A percentile compares a stretch with the other conserved stretches of the same genome.
Evolutionary conservation across 2,888 invertebrate genomes (phyloP).

Genomic region (Dicranocentrus wangi): DNA sequence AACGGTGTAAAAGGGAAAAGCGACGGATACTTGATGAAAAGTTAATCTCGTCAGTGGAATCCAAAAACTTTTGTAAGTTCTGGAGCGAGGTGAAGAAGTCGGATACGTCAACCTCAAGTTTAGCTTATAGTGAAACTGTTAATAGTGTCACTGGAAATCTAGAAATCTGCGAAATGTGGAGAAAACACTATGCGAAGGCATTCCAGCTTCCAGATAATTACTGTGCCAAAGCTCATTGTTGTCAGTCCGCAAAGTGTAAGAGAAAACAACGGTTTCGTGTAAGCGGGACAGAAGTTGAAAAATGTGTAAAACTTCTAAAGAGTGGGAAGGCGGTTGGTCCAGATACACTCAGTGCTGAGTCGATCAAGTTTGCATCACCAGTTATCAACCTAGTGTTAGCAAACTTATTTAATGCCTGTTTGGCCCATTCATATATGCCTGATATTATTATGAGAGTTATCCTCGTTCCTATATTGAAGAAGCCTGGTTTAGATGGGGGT

Average conservation of each 20-base stretch:
- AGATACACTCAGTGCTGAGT: neutral
- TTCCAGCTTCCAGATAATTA: neutral
- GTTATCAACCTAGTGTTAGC: no score
- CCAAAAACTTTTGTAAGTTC: neutral
- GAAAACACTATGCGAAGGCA: neutral
- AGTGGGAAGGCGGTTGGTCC: neutral
- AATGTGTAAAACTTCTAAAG: neutral
- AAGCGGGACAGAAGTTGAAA: neutral
- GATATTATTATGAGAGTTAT: conserved; percentile 15
- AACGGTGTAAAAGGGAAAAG: neutral
- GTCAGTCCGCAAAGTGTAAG: neutral
- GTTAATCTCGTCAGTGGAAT: neutral
- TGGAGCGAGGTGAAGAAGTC: neutral
- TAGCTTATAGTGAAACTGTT: neutral
- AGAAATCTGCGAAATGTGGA: neutral
- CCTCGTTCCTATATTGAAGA: conserved; percentile 38
- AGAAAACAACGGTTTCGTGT: neutral
- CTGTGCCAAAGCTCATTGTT: neutral
- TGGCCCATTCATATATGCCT: conserved; percentile 19
- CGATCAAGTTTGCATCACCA: neutral
- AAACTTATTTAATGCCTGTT: conserved; percentile 8
- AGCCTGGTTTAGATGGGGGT: conserved; percentile 8
- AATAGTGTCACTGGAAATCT: neutral
- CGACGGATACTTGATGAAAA: neutral
- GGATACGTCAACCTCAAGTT: neutral